Base-by-base conservation (phyloP, 1,140 invertebrate genomes). In the Drosophila equinoxialis region DNA sequence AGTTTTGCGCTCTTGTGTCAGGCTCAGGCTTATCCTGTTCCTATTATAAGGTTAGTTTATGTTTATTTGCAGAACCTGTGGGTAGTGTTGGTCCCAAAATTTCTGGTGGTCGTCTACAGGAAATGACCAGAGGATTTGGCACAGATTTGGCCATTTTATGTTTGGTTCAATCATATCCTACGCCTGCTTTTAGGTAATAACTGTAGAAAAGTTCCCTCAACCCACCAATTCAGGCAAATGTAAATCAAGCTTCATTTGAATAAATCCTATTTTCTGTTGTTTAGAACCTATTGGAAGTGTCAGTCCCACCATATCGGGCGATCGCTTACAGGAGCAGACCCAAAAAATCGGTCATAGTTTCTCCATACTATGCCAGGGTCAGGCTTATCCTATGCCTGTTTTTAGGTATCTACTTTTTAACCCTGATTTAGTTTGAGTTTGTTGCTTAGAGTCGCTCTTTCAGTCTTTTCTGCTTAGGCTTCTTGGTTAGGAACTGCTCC, bases 1-100 rank as follows among this genome's bases (percentile, higher is more conserved):
- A 93, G 93, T 71, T 93, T 96, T 83, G 94, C 95, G 73, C 92
- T 98, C 62, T 93, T 96, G 33, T 98, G 97, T 93, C 96, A 96
- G 81, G 96, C 96, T 74, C 96, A 96, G 81, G 93, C 92, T 48
- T 95, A 93, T 91, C 95, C 95, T 77, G 93, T 94, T 67, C 94
- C 95, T 41, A 79, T 93, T 48, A 94, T 94, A 93, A 94, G 94
- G 95, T 95, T 75, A 65, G 76, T 78, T 23, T 26, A 14, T 33
- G 10, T 0, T 7, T 8, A 11, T 68, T 87, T 77, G 0, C 93
- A 95, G 95, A 95, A 91, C 95, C 95, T 11, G 94, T 94, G 68
- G 95, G 94, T 67, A 95, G 95, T 91, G 93, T 95, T 66, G 93
- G 94, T 37, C 95, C 95, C 33, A 95, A 95, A 93, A 92, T 92